Evolutionary conservation across 2,888 invertebrate genomes (phyloP).

Genomic region (Andrena haemorrhoa): DNA sequence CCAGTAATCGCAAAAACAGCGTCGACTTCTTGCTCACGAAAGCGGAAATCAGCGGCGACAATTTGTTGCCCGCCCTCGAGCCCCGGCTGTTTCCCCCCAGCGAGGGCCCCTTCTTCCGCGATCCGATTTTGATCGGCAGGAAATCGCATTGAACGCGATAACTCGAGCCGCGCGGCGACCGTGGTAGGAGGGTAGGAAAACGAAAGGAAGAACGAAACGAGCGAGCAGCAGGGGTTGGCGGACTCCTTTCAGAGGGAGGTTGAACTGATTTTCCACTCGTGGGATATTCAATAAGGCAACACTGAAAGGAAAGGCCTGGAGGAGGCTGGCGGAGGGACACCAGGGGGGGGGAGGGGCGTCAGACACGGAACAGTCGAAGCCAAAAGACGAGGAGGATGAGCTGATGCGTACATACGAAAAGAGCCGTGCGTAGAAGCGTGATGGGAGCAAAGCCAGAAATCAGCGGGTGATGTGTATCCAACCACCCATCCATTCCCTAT

Average conservation of each 20-base stretch:
- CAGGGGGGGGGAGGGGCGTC: conserved; percentile 29
- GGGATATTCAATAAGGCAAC: conserved; percentile 84
- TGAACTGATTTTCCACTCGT: conserved; percentile 83
- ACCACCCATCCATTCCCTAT: conserved; percentile 72
- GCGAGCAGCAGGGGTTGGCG: conserved; percentile 67
- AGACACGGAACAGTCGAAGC: conserved; percentile 62
- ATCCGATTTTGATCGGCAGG: conserved; percentile 81
- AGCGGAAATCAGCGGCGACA: conserved; percentile 61
- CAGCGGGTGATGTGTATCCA: conserved; percentile 67
- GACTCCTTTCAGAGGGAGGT: conserved; percentile 77
- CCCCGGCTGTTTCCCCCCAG: conserved; percentile 30
- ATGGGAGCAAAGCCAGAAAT: conserved; percentile 69
- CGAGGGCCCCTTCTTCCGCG: conserved; percentile 60
- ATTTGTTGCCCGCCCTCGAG: conserved; percentile 67
- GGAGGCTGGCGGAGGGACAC: conserved; percentile 71
- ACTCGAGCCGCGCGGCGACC: conserved; percentile 71
- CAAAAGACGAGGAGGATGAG: conserved; percentile 63
- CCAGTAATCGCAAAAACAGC: conserved; percentile 10
- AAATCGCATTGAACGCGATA: conserved; percentile 81
- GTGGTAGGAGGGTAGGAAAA: conserved; percentile 53
- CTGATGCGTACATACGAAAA: conserved; percentile 72
- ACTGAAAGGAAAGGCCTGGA: conserved; percentile 80
- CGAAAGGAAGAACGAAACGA: conserved; percentile 62
- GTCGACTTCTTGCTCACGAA: conserved; percentile 36
- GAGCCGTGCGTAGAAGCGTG: conserved; percentile 63